Evolutionary conservation across 2,888 invertebrate species (phyloP).

Genomic region (Eupithecia vulgata): DNA sequence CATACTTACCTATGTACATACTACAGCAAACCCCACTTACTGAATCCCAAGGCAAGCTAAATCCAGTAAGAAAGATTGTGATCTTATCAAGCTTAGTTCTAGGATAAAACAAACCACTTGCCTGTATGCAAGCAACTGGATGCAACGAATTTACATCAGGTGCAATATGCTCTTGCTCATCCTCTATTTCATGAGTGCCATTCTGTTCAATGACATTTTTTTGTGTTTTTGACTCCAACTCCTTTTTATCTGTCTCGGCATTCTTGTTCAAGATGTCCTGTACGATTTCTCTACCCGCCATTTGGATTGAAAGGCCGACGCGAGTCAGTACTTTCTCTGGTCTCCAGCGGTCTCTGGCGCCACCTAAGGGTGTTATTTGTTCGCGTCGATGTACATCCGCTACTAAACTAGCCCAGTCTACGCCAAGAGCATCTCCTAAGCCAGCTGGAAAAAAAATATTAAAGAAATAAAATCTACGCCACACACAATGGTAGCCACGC

Average conservation of each 20-base stretch:
- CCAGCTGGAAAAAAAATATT: slow-evolving; percentile 71
- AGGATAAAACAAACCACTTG: slow-evolving; percentile 40
- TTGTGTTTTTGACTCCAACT: slow-evolving; percentile 23
- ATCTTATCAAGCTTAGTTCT: neutral
- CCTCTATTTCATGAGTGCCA: slow-evolving; percentile 58
- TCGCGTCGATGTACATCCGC: slow-evolving; percentile 87
- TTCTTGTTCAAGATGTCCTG: slow-evolving; percentile 70
- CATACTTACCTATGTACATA: neutral
- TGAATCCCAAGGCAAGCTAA: slow-evolving; percentile 27
- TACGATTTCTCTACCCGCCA: slow-evolving; percentile 86
- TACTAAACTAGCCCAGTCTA: slow-evolving; percentile 96
- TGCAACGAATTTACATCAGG: slow-evolving; percentile 68
- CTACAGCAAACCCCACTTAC: slow-evolving; percentile 8
- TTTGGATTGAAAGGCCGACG: slow-evolving; percentile 90
- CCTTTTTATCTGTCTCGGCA: slow-evolving; percentile 59
- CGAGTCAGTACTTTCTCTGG: slow-evolving; percentile 91
- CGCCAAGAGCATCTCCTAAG: slow-evolving; percentile 96
- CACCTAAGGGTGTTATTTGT: slow-evolving; percentile 78
- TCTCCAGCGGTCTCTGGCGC: slow-evolving; percentile 91
- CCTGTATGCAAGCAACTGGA: slow-evolving; percentile 84
- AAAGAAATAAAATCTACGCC: neutral
- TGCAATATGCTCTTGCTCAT: slow-evolving; percentile 52
- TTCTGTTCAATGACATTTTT: slow-evolving; percentile 47
- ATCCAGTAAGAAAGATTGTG: slow-evolving; percentile 19
- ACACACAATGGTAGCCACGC: neutral